Base-by-base conservation (phyloP, 2,888 invertebrate species). In the Heliconius sara region DNA sequence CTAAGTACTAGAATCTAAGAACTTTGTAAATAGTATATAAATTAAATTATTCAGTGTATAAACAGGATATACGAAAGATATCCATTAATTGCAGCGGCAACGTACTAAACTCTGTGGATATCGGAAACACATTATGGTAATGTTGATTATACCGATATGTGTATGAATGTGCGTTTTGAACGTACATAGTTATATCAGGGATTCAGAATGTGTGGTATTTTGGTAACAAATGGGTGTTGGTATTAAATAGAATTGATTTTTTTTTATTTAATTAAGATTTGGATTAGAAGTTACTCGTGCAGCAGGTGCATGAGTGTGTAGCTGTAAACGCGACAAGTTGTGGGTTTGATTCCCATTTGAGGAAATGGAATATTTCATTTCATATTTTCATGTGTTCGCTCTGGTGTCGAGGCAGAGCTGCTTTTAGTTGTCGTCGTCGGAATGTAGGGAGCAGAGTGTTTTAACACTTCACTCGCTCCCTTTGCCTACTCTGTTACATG, bases 111-210 rank as follows among this genome's bases (percentile, higher is more conserved):
- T 25, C 25, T 43, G 68, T 68, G 70, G 70, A 67, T 79, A 79
- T 79, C 67, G 79, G 77, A 79, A 79, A 79, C 73, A 66, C 72
- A 79, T 79, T 77, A 79, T 79, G 79, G 19, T 77, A 79, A 79
- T 79, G 67, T 57, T 65, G 60, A 60, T 67, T 72, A 77, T 57
- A 68, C 73, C 68, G n/a, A 68, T 73, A 73, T 60, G 57, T 70
- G 43, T 43, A 68, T 68, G n/a, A 39, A 68, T 43, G n/a, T n/a
- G 16, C 16, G n/a, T 19, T 52, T 52, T 52, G 52, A 25, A 25
- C n/a, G 1, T 68, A n/a, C 9, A 5, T 39, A 68, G 22, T 25
- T 43, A 25, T 25, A 3, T 12, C 6, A 9, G 10, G 2, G 30
- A 30, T 19, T 25, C 25, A 0, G 2, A n/a, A 68, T 25, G 12